Evolutionary conservation across 2,888 invertebrate genomes (phyloP), one percentile per base, ranked within the genome.

Genomic region (Ectemnius continuus): DNA sequence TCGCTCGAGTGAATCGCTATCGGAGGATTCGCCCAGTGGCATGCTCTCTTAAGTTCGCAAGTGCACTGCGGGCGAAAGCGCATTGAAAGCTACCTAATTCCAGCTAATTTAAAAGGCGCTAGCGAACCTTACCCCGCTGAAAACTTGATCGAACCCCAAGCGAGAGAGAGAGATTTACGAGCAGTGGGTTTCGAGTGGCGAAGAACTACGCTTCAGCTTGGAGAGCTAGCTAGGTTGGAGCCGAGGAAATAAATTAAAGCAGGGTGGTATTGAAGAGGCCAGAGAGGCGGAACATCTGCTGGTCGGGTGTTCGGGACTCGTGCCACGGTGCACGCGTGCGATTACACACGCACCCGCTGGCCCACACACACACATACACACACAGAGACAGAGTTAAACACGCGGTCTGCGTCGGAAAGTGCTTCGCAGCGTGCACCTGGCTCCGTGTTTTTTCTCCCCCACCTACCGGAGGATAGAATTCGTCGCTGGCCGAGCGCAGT

Each of bases 221-320:
- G 47, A 47, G 47, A 6, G 47, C 47, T n/a, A 2, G 47, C 47
- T 47, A 47, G 13, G 4, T 14, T 14, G 47, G 13, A n/a, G 52
- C 16, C 14, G 52, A 14, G 16, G 52, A 52, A 52, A 52, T 52
- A 52, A 52, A 52, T 16, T 16, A 16, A 52, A 52, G 4, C 52
- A 14, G 52, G 14, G 14, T 52, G 52, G 14, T 52, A 52, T 52
- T 52, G 16, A 52, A 52, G 52, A 52, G 52, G 0, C 4, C 4
- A 14, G 52, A 69, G 72, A 74, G 70, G 59, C 73, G 71, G 64
- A 82, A 83, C 82, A 82, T 83, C 82, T 82, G 82, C 81, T 70
- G 58, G 73, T 76, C 76, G 70, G 76, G 65, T 80, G 82, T 71
- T 68, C 69, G 47, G 20, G 67, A 78, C 82, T 79, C 83, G 83